A percentile compares a stretch with the other conserved stretches of the same genome.
These are phyloP conservation scores for Sarcoramphus papa DNA, from an alignment of 2,797 vertebrate genomes.

Conservation along the genomic window DNA sequence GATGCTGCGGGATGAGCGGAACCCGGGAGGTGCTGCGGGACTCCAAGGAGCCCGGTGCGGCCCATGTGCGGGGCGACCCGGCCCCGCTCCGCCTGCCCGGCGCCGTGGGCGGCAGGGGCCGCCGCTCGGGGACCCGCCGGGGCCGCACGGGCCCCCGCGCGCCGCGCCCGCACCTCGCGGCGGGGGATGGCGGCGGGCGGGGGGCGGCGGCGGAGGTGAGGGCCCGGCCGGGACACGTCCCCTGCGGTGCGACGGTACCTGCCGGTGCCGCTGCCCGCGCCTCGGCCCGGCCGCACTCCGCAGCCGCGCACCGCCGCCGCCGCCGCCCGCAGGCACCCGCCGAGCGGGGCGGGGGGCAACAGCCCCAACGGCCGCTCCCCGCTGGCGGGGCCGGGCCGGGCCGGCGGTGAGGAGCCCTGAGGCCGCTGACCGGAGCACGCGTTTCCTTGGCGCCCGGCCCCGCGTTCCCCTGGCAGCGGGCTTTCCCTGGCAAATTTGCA, in stretches of 20 bases:
- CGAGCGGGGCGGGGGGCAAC: not conserved
- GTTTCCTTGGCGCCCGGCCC: not conserved
- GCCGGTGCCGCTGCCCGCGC: not conserved
- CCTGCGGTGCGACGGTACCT: too few relatives aligned
- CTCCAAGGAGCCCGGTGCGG: too few relatives aligned
- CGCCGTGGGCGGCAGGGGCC: not conserved
- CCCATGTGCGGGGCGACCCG: not conserved
- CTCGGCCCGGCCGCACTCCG: not conserved
- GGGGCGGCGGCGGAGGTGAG: not conserved
- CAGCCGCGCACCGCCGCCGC: not conserved
- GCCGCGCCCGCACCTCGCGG: too few relatives aligned
- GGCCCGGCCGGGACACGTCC: not conserved
- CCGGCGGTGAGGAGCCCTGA: not conserved
- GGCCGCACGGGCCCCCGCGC: not conserved
- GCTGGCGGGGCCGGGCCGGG: not conserved
- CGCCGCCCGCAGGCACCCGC: not conserved
- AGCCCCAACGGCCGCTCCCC: not conserved
- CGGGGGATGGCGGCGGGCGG: not conserved
- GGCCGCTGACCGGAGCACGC: not conserved
- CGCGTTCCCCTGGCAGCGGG: too few relatives aligned
- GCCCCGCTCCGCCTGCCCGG: too few relatives aligned
- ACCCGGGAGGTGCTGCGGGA: not conserved
- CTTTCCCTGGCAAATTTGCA: not conserved
- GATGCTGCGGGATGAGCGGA: not conserved
- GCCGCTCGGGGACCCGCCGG: not conserved